A percentile compares a stretch with the other conserved stretches of the same genome.
Conservation (phyloP, 2,113 vertebrate species). For the Muntiacus muntjak region DNA sequence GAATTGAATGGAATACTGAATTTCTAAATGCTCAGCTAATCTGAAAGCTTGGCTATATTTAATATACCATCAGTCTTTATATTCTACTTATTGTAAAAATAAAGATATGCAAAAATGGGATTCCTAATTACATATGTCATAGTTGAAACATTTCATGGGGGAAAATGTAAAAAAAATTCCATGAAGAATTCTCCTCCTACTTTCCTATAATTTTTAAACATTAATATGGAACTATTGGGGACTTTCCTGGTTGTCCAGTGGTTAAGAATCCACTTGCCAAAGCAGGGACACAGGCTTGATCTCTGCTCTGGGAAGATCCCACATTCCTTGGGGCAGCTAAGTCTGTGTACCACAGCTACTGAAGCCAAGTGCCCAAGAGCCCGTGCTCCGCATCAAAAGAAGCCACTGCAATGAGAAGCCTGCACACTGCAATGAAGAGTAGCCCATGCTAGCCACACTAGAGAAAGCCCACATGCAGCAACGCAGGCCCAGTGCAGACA, state of each 20-base stretch:
- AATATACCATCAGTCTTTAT: background rate
- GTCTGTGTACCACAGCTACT: background rate
- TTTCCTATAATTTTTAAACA: background rate
- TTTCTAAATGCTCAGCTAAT: background rate
- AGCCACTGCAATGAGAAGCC: background rate
- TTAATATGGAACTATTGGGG: background rate
- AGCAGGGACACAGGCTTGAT: background rate
- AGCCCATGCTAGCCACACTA: background rate
- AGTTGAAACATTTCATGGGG: background rate
- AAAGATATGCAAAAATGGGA: background rate
- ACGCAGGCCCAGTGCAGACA: background rate
- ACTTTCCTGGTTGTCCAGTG: background rate
- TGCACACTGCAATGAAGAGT: background rate
- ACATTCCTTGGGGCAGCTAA: background rate
- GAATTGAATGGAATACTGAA: background rate
- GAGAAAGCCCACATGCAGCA: background rate
- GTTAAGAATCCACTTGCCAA: background rate
- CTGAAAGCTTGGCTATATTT: background rate
- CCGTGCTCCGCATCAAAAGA: background rate
- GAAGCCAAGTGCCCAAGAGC: background rate
- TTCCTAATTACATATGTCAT: background rate
- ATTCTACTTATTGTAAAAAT: background rate
- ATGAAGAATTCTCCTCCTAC: background rate
- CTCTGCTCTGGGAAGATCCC: background rate
- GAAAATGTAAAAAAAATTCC: background rate